Conservation (phyloP, 2,888 invertebrate species). For the Diarsia mendica region DNA sequence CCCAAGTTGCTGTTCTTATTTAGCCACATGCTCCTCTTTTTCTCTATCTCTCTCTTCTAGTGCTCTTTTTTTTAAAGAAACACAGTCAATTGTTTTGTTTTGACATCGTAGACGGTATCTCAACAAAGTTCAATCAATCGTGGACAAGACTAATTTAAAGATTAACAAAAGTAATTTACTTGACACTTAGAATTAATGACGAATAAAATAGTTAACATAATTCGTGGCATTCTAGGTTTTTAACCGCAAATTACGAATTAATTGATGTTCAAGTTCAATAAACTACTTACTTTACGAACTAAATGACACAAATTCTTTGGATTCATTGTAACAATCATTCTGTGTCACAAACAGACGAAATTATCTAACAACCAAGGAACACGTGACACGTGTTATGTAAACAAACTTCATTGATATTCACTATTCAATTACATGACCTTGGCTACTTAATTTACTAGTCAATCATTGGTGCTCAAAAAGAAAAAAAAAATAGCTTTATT, state of each 20-base stretch:
- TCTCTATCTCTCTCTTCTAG: too few species aligned
- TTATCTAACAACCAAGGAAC: too few species aligned
- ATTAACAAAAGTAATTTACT: not conserved
- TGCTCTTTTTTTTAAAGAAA: conserved; percentile 14
- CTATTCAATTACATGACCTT: not conserved
- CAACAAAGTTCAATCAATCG: not conserved
- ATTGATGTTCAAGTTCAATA: not conserved
- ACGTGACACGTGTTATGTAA: not conserved
- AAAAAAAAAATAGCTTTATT: not conserved
- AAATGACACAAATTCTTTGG: not conserved
- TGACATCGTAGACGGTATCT: not conserved
- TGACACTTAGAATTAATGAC: not conserved
- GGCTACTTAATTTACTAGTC: not conserved
- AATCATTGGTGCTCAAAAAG: not conserved
- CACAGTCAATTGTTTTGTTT: conserved; percentile 1
- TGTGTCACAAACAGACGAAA: not conserved
- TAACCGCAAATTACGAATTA: not conserved
- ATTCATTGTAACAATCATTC: not conserved
- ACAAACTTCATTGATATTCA: not conserved
- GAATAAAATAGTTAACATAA: not conserved
- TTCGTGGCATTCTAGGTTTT: not conserved
- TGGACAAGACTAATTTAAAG: not conserved
- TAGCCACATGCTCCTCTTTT: too few species aligned
- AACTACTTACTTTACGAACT: not conserved
- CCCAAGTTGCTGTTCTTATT: too few species aligned